A percentile compares a stretch with the other conserved stretches of the same genome.
phyloP scores from a whole-genome alignment of 2,797 vertebrate species.

The Coccyzus lansbergi region DNA sequence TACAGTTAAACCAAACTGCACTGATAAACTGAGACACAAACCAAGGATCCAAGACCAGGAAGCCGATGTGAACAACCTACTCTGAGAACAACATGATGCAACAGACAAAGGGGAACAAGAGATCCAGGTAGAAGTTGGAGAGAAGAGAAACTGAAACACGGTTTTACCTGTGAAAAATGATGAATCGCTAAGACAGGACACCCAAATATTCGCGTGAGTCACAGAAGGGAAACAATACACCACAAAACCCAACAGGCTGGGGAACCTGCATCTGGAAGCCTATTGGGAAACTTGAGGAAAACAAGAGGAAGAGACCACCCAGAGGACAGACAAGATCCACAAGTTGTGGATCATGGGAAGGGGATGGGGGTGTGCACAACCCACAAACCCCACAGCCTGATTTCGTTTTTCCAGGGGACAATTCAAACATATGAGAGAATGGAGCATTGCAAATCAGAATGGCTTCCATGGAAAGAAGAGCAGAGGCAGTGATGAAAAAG shows the following conservation, averaged over 20 bases:
- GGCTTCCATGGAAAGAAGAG: background rate
- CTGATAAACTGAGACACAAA: background rate
- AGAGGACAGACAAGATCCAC: background rate
- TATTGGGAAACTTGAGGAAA: background rate
- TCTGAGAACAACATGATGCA: rapidly evolving
- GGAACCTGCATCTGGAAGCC: background rate
- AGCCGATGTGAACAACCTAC: background rate
- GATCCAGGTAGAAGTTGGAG: background rate
- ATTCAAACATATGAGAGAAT: background rate
- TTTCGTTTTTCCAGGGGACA: background rate
- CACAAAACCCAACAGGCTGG: background rate
- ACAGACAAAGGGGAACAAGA: background rate
- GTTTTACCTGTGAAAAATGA: background rate
- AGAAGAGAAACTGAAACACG: background rate
- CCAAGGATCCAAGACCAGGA: background rate
- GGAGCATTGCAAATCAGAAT: background rate
- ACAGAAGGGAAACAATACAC: background rate
- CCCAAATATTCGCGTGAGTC: background rate
- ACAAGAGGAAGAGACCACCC: background rate
- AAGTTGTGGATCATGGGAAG: background rate
- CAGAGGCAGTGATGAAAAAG: background rate
- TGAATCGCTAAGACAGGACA: background rate
- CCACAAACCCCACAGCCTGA: background rate
- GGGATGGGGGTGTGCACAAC: background rate
- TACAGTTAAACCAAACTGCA: background rate